phyloP scores from a whole-genome alignment of 1,140 invertebrate species.

The Drosophila cardini region DNA sequence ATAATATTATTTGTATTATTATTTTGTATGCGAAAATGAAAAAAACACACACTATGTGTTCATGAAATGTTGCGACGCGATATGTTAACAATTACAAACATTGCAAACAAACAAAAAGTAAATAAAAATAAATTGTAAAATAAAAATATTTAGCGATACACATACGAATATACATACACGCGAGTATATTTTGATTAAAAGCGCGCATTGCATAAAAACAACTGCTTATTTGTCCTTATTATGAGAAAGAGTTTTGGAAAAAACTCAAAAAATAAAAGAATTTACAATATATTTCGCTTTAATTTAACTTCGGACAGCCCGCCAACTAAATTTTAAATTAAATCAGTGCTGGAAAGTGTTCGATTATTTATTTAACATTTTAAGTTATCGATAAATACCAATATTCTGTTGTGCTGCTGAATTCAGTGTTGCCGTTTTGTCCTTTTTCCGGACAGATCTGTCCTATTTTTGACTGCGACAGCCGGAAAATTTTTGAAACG shows the following conservation, averaged over 20 bases:
- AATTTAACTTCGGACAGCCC: too few relatives aligned
- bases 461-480: too few relatives aligned
- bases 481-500: too few relatives aligned
- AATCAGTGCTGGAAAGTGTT: not conserved
- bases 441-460: too few relatives aligned
- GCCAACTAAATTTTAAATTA: not conserved
- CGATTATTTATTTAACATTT: too few relatives aligned
- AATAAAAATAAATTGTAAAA: conserved; percentile 73
- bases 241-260: too few relatives aligned
- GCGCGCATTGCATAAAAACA: conserved; percentile 47
- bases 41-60: conserved; percentile 71
- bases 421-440: too few relatives aligned
- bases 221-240: too few relatives aligned
- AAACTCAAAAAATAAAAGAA: too few relatives aligned
- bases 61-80: conserved; percentile 66
- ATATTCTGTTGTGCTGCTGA: too few relatives aligned
- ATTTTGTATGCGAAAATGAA: conserved; percentile 67
- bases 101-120: conserved; percentile 46
- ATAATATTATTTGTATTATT: conserved; percentile 77
- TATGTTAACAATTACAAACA: conserved; percentile 61
- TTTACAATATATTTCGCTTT: too few relatives aligned
- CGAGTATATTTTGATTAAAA: conserved; percentile 56
- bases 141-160: conserved; percentile 78
- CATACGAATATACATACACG: conserved; percentile 51
- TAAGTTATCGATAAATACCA: not conserved